phyloP scores from a whole-genome alignment of 2,797 vertebrate species.

The Sebastes vulpes region DNA sequence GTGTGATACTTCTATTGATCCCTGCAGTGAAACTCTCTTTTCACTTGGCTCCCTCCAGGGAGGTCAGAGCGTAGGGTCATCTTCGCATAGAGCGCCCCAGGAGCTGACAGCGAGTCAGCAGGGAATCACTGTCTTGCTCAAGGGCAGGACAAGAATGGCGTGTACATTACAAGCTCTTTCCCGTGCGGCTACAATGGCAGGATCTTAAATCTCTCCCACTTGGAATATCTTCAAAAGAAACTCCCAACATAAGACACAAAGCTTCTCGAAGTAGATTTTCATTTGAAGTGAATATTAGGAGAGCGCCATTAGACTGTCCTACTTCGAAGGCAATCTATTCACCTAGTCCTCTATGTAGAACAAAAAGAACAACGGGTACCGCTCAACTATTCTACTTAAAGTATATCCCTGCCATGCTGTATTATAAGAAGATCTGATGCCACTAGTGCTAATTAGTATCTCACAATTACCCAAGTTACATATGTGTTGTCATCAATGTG shows the following conservation, averaged over 20 bases:
- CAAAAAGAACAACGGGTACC: slow-evolving; percentile 57
- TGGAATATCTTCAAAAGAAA: slow-evolving; percentile 52
- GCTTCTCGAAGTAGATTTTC: slow-evolving; percentile 29
- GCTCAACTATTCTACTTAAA: slow-evolving; percentile 39
- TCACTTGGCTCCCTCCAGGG: slow-evolving; percentile 47
- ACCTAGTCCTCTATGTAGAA: slow-evolving; percentile 45
- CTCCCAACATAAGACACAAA: slow-evolving; percentile 13
- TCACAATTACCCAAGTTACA: background rate
- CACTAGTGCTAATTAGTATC: slow-evolving; percentile 33
- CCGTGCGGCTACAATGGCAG: slow-evolving; percentile 12
- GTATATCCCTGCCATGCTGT: slow-evolving; percentile 21
- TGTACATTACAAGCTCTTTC: slow-evolving; percentile 35
- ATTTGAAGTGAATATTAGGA: slow-evolving; percentile 49
- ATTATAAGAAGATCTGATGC: slow-evolving; percentile 5
- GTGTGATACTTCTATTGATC: slow-evolving; percentile 56
- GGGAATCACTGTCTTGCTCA: slow-evolving; percentile 68
- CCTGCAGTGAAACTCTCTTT: slow-evolving; percentile 59
- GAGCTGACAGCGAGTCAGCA: slow-evolving; percentile 49
- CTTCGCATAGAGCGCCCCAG: slow-evolving; percentile 43
- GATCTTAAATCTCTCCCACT: slow-evolving; percentile 34
- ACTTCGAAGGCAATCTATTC: slow-evolving; percentile 51
- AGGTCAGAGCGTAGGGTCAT: slow-evolving; percentile 64
- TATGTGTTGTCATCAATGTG: background rate
- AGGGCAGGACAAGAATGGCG: slow-evolving; percentile 60
- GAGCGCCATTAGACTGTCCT: slow-evolving; percentile 43